Evolutionary conservation across 2,797 vertebrate species (phyloP), one percentile per base, ranked within the genome.

Genomic region (Channallabes apus): DNA sequence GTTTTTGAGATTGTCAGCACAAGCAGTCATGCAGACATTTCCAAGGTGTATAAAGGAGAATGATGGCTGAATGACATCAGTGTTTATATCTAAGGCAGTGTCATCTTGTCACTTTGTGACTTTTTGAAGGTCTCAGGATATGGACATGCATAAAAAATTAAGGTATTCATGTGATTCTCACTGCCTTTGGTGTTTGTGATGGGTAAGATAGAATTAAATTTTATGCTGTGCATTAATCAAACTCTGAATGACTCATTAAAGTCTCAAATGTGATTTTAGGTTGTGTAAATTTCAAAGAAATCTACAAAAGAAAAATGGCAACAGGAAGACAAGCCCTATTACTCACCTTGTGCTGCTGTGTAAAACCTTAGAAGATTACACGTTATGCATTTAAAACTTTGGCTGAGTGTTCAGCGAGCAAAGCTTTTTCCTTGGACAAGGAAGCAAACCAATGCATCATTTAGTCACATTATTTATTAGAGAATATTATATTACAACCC

Each of bases 401-500:
- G 56, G 56, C 32, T 17, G 73, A 80, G 38, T 82, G 71, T 81
- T 76, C 32, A 68, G 62, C 73, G 71, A 73, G 54, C 29, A 62
- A 86, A 86, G 54, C 38, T 69, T 64, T 62, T 67, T 77, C 61
- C 54, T 82, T 76, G 27, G n/a, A 69, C 20, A 22, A 24, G 64
- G 69, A 82, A 69, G 35, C 15, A 2, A 82, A 14, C 54, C 75
- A 54, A 32, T 68, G 62, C 65, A 82, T 72, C 61, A 69, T 77
- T 75, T 46, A 83, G 56, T 71, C 54, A 22, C 81, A 79, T 82
- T 71, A 79, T 83, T 79, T 79, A 82, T 83, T 29, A 61, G 20
- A 61, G 29, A 35, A 82, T 58, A 58, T 58, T 51, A 51, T 11
- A 51, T 51, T 12, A 51, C 46, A 51, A 12, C 46, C 46, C 46